Conservation (phyloP, 2,888 invertebrate species). For the Lasioglossum leucozonium region DNA sequence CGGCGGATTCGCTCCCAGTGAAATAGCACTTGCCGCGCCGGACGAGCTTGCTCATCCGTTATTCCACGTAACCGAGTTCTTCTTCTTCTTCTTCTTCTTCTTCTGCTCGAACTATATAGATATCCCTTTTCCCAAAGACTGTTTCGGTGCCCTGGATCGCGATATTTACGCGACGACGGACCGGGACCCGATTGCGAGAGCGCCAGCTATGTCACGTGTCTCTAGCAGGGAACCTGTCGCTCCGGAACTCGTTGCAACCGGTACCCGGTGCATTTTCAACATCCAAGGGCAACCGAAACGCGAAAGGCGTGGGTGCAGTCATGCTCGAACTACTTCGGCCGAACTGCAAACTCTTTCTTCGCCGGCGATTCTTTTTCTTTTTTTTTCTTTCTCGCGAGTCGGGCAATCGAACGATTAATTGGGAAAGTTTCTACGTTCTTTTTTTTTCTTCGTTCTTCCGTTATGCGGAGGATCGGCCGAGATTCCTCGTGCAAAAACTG, state of each 20-base stretch:
- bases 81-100: not conserved
- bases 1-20: not conserved
- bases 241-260: constrained; percentile 67
- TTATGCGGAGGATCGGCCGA: not conserved
- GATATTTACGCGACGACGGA: not conserved
- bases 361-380: not conserved
- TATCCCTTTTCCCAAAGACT: not conserved
- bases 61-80: not conserved
- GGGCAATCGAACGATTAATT: not conserved
- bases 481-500: not conserved
- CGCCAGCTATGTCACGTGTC: constrained; percentile 64
- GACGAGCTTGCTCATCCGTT: not conserved
- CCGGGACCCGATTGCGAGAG: constrained; percentile 51
- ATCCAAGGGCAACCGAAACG: constrained; percentile 65
- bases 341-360: not conserved
- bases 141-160: not conserved
- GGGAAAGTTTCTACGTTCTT: not conserved
- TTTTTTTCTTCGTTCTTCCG: not conserved
- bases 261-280: constrained; percentile 65
- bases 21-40: not conserved
- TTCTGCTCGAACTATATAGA: not conserved
- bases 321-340: constrained; percentile 3
- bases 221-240: constrained; percentile 78
- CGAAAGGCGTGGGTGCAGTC: constrained; percentile 46
- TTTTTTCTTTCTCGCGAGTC: not conserved